Evolutionary conservation across 2,113 vertebrate species (phyloP).

Genomic region (Hippocampus zosterae): DNA sequence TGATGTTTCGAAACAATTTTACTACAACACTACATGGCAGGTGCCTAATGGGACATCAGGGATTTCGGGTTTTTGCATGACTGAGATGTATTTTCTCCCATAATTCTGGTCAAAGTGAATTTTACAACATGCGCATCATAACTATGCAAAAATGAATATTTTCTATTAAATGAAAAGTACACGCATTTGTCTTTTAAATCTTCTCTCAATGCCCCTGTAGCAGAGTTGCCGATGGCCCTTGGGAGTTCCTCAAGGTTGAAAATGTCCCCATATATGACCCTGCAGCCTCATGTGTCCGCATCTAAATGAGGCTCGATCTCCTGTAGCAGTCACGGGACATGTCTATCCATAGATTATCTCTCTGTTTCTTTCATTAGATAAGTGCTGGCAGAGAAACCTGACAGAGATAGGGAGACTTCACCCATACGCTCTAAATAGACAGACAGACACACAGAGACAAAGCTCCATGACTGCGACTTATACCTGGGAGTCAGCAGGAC

Average conservation of each 20-base stretch:
- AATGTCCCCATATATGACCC: conserved; percentile 7
- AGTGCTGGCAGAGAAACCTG: conserved; percentile 45
- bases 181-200: too few relatives aligned
- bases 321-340: conserved; percentile 22
- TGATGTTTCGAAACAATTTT: too few relatives aligned
- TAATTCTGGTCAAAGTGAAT: too few relatives aligned
- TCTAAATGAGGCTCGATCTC: not conserved
- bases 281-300: conserved; percentile 9
- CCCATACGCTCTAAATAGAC: conserved; percentile 5
- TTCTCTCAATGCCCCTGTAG: too few relatives aligned
- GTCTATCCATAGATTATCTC: conserved; percentile 34
- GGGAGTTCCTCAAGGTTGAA: not conserved
- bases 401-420: conserved; percentile 36
- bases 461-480: conserved; percentile 44
- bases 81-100: too few relatives aligned
- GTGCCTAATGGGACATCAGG: too few relatives aligned
- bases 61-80: too few relatives aligned
- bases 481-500: conserved; percentile 47
- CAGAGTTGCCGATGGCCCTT: not conserved
- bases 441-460: conserved; percentile 15
- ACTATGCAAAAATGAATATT: too few relatives aligned
- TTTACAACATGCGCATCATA: too few relatives aligned
- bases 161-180: too few relatives aligned
- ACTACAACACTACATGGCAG: too few relatives aligned
- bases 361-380: conserved; percentile 32